Base-by-base conservation (phyloP, 2,113 vertebrate species). In the Daubentonia madagascariensis region DNA sequence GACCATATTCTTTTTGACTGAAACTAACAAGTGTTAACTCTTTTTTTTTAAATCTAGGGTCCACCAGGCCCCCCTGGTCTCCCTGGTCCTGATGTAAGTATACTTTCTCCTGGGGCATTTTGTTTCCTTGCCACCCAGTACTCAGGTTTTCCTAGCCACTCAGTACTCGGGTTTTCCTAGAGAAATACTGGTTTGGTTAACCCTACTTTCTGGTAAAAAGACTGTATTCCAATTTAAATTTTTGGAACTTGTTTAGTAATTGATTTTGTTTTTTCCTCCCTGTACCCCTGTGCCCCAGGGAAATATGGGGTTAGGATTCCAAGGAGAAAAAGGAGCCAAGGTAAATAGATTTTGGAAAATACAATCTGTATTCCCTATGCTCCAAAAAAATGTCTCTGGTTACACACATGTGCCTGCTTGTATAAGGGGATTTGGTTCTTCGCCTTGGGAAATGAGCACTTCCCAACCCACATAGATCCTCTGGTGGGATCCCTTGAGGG, bases 321-420 rank as follows among this genome's bases (percentile, higher is more conserved):
- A 98, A 98, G 99, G 99, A 98, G 99, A 99, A 85, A 99, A 98
- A 99, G 99, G 99, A 99, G 99, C 99, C 98, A 99, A 99, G 99
- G 99, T 99, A 99, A 63, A 96, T 92, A 94, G 59, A 94, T 89
- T 73, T 92, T 93, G 43, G n/a, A 84, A 94, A 91, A 91, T 89
- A 76, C 13, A 43, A 18, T 86, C 67, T 94, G 54, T 18, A 63
- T 97, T 92, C 72, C 37, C 79, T 52, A n/a, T 59, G 37, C 16
- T 96, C 63, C 45, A 70, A 84, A 45, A 45, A 94, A 97, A 83
- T 11, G 9, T 84, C 57, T 96, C 75, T 92, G 25, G 14, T 70
- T 84, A 43, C 20, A 40, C 28, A 89, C 37, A 35, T 76, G 37
- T 89, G 48, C 23, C 28, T 86, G 48, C 35, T 95, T 88, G 30